Evolutionary conservation across 1,140 invertebrate genomes (phyloP).

Genomic region (Drosophila triauraria): DNA sequence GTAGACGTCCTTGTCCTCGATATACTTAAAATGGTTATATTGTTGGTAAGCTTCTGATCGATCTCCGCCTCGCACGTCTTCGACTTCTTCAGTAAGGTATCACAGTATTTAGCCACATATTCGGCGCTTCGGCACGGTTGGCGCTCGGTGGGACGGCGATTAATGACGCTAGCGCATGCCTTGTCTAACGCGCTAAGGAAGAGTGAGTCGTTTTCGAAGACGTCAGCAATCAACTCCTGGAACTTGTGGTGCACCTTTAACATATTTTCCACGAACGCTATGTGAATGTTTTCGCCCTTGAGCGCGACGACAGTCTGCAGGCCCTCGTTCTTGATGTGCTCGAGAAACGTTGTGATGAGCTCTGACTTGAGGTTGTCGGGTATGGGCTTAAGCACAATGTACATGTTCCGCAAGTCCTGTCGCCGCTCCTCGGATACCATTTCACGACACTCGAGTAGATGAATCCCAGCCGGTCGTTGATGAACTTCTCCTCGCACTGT

Average conservation of each 20-base stretch:
- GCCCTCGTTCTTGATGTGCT: constrained; percentile 91
- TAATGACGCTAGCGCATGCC: constrained; percentile 95
- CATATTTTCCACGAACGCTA: constrained; percentile 97
- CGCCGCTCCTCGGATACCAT: constrained; percentile 93
- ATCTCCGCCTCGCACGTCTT: constrained; percentile 93
- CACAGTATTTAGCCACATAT: constrained; percentile 97
- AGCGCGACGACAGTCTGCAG: constrained; percentile 88
- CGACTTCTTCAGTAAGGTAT: constrained; percentile 97
- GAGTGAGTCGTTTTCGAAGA: constrained; percentile 96
- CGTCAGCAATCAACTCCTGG: constrained; percentile 89
- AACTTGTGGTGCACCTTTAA: constrained; percentile 96
- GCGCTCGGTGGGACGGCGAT: constrained; percentile 90
- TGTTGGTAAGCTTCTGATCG: constrained; percentile 87
- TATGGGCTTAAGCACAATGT: constrained; percentile 94
- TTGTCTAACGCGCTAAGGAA: constrained; percentile 98
- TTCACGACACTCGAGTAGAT: constrained; percentile 93
- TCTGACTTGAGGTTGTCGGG: constrained; percentile 89
- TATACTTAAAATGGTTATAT: constrained; percentile 98
- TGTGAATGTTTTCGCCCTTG: constrained; percentile 93
- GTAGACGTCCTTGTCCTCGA: constrained; percentile 99
- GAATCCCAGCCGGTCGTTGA: constrained; percentile 94
- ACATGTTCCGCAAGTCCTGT: constrained; percentile 96
- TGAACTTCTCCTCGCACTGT: constrained; percentile 93
- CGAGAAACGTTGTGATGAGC: constrained; percentile 94
- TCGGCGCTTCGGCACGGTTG: constrained; percentile 93